Base-by-base conservation (phyloP, 2,113 vertebrate genomes). In the Acanthisitta chloris region DNA sequence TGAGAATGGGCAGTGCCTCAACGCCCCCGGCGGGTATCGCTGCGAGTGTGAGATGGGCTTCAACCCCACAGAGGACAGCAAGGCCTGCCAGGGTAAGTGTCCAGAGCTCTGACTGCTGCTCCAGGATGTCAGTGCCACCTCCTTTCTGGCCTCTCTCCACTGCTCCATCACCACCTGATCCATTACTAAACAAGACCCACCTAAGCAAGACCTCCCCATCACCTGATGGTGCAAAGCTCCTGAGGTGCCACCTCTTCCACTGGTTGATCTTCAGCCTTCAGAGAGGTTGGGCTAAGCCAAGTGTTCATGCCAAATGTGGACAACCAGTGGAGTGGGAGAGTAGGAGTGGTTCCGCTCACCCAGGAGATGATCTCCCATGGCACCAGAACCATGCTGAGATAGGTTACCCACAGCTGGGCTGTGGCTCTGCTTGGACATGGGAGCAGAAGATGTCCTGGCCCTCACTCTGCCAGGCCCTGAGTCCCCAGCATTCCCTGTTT, bases 11-110 rank as follows among this genome's bases (percentile, higher is more conserved):
- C 99, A 99, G 95, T 99, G 99, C 94, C 98, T 99, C 61, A 99
- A 99, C 4, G 98, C 98, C 4, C 99, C 99, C 0, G 99, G 99
- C 0, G 98, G 98, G 20, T 99, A 99, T 93, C 98, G 98, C 97
- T 99, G 99, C 20, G 98, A 99, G 96, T 99, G 99, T 0, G 99
- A 99, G 96, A 99, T 99, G 99, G 99, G 99, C 94, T 99, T 99
- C 97, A 98, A 98, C 26, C 98, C 99, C 12, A 98, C 98, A 0
- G 98, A 99, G 59, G 99, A 99, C 98, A 99, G 98, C 97, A 98
- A 96, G 58, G 98, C 98, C 64, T 99, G 99, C 94, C 98, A 98
- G 97, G 99, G 99, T 99, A 79, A 96, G 97, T n/a, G n/a, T 42
- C 20, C 38, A 4, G 11, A 5, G 15, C 12, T 9, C 43, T 34